These are phyloP conservation scores for Pomatorhinus ruficollis DNA, from an alignment of 2,113 vertebrate species.

Conservation along the genomic window DNA sequence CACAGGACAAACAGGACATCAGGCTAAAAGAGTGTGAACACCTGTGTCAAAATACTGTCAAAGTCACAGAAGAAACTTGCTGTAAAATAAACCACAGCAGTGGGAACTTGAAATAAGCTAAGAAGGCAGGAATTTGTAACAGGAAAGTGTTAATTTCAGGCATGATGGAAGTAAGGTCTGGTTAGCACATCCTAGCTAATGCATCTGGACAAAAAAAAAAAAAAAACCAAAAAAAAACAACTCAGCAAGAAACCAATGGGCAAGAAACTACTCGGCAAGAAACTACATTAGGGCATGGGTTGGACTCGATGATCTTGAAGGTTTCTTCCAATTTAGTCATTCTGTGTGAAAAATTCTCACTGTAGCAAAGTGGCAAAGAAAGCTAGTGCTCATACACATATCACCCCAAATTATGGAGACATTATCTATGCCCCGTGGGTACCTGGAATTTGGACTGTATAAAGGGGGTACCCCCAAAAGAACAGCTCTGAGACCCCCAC, in stretches of 20 bases:
- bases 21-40: neutral
- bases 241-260: too few relatives aligned
- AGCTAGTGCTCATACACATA: neutral
- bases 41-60: neutral
- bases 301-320: neutral
- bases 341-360: neutral
- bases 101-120: neutral
- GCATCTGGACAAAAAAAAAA: neutral
- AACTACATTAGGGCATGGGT: neutral
- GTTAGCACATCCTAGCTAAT: neutral
- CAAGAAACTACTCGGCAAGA: neutral
- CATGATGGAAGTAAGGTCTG: neutral
- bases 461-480: neutral
- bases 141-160: neutral
- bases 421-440: neutral
- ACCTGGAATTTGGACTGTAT: neutral
- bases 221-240: neutral
- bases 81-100: neutral
- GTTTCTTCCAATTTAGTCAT: neutral
- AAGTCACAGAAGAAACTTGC: neutral
- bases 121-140: neutral
- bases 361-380: neutral
- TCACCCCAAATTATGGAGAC: neutral
- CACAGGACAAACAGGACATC: neutral
- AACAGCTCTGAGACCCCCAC: neutral